Conservation (phyloP, 2,797 vertebrate species). For the Myoxocephalus aenaeus region DNA sequence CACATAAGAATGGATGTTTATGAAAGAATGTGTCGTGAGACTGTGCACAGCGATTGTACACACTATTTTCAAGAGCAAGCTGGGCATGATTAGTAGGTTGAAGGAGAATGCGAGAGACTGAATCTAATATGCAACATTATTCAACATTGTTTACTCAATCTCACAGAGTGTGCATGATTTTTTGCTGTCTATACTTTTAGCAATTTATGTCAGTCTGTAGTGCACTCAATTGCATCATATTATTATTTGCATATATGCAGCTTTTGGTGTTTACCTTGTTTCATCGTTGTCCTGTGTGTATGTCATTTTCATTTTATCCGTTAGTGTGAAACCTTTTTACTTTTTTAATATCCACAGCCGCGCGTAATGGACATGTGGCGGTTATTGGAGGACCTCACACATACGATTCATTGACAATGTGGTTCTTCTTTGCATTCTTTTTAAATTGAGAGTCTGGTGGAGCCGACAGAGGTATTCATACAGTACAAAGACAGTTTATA, state of each 20-base stretch:
- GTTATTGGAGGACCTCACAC: slow-evolving; percentile 5
- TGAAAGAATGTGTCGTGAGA: background rate
- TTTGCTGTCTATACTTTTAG: background rate
- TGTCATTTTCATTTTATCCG: background rate
- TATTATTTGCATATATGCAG: background rate
- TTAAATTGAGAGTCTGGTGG: slow-evolving; percentile 4
- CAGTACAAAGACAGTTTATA: background rate
- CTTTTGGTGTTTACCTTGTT: background rate
- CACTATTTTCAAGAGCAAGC: background rate
- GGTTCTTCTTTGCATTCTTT: slow-evolving; percentile 13
- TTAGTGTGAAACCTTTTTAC: slow-evolving; percentile 2
- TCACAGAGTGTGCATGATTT: background rate
- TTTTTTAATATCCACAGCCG: slow-evolving; percentile 30
- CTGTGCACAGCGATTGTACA: background rate
- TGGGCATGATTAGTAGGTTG: background rate
- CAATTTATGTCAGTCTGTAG: background rate
- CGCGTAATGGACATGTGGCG: background rate
- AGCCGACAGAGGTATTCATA: background rate
- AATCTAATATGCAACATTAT: background rate
- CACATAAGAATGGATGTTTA: background rate
- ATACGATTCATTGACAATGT: background rate
- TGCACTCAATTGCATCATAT: background rate
- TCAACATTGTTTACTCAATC: background rate
- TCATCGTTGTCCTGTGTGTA: background rate
- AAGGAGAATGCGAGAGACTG: background rate